These are phyloP conservation scores for Phoebastria nigripes DNA, from an alignment of 2,797 vertebrate species.

Conservation along the genomic window DNA sequence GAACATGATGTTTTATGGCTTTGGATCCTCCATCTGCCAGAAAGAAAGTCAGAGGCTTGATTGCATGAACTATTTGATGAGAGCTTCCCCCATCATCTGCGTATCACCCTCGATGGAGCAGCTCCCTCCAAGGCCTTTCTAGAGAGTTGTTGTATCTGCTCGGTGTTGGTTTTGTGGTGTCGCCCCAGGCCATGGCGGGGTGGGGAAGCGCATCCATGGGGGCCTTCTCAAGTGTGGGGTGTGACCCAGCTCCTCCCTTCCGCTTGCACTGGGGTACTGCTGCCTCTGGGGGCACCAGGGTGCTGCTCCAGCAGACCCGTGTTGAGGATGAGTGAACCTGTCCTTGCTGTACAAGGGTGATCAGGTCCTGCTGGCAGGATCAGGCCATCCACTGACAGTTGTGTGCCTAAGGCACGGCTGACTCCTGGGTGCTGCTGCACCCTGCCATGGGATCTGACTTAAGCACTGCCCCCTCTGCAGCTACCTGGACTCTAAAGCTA, in stretches of 20 bases:
- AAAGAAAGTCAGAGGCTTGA: neutral
- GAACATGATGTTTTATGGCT: neutral
- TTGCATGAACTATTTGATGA: neutral
- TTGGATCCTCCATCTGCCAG: neutral
- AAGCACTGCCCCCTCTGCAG: neutral
- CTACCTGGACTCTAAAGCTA: neutral
- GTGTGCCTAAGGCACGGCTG: neutral
- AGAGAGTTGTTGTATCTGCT: neutral
- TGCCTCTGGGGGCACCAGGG: neutral
- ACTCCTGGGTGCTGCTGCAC: neutral
- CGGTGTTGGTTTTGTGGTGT: neutral
- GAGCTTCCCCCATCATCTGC: neutral
- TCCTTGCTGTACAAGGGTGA: neutral
- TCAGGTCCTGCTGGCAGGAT: neutral
- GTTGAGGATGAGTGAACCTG: neutral
- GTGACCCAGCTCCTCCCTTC: neutral
- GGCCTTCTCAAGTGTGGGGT: neutral
- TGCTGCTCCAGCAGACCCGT: neutral
- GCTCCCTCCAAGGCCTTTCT: neutral
- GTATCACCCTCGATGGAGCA: neutral
- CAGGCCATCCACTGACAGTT: neutral
- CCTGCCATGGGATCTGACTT: neutral
- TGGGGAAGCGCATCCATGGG: accelerated
- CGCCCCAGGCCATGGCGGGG: accelerated
- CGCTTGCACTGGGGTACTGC: neutral